Evolutionary conservation across 2,888 invertebrate species (phyloP).

Genomic region (Coecobrya sp.): DNA sequence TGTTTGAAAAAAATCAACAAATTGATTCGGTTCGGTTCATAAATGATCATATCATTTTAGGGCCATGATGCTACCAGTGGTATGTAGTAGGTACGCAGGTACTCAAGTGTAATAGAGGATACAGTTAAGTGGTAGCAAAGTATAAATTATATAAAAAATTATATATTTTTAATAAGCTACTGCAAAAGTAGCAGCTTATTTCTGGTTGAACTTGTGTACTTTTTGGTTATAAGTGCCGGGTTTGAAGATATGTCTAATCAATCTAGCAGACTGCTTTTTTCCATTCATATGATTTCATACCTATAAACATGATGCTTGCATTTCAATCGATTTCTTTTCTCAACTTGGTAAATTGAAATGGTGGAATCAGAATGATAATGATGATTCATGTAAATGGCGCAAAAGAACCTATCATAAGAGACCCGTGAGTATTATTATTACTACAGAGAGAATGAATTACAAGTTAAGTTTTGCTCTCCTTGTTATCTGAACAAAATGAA

Average conservation of each 20-base stretch:
- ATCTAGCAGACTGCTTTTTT: neutral
- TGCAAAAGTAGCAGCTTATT: neutral
- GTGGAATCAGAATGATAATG: neutral
- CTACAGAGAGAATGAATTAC: neutral
- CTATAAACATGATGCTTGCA: neutral
- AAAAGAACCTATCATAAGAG: neutral
- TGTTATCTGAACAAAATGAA: neutral
- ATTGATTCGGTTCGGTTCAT: slow-evolving; percentile 37
- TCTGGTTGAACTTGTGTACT: neutral
- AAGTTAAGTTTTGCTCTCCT: neutral
- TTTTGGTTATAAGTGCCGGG: neutral
- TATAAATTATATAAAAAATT: neutral
- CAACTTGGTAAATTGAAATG: slow-evolving; percentile 4
- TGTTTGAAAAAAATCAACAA: neutral
- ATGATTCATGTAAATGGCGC: neutral
- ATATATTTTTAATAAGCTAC: neutral
- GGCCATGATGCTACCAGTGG: neutral
- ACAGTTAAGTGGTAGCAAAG: neutral
- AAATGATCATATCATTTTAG: neutral
- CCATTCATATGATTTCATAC: neutral
- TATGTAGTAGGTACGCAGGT: too few species aligned
- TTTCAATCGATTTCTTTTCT: slow-evolving; percentile 12
- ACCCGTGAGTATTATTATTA: neutral
- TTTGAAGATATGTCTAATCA: neutral
- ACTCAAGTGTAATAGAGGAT: neutral